Conservation (phyloP, 2,113 vertebrate genomes). For the Mustelus asterias region DNA sequence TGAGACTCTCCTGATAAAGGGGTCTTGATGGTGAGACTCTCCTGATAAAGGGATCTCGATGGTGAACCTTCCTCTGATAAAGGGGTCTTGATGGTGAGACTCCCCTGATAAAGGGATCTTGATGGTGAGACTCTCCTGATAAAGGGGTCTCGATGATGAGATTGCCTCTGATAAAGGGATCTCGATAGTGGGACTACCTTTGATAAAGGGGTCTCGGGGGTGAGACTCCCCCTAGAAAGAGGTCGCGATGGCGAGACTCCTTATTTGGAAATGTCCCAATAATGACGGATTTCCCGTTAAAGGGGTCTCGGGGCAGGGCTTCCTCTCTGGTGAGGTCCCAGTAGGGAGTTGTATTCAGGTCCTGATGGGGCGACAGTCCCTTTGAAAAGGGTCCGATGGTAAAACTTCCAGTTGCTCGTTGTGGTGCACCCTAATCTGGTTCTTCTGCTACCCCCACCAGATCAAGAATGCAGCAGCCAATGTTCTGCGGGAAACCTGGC, state of each 20-base stretch:
- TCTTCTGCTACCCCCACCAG: slow-evolving; percentile 48
- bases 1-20: background rate
- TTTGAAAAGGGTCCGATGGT: background rate
- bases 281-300: background rate
- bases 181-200: background rate
- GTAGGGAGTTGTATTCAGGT: background rate
- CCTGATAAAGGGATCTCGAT: background rate
- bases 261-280: background rate
- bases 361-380: background rate
- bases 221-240: background rate
- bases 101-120: background rate
- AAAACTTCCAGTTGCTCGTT: background rate
- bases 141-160: background rate
- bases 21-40: too few relatives aligned
- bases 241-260: background rate
- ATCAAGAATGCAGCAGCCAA: slow-evolving; percentile 97
- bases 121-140: background rate
- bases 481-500: slow-evolving; percentile 91
- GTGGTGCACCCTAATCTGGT: too few relatives aligned
- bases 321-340: too few relatives aligned
- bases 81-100: background rate
- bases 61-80: background rate
- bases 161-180: background rate
- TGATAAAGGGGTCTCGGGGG: background rate
- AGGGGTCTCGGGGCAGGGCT: too few relatives aligned